These are phyloP conservation scores for Coelinius sp. DNA, from an alignment of 2,888 invertebrate species.

Conservation along the genomic window DNA sequence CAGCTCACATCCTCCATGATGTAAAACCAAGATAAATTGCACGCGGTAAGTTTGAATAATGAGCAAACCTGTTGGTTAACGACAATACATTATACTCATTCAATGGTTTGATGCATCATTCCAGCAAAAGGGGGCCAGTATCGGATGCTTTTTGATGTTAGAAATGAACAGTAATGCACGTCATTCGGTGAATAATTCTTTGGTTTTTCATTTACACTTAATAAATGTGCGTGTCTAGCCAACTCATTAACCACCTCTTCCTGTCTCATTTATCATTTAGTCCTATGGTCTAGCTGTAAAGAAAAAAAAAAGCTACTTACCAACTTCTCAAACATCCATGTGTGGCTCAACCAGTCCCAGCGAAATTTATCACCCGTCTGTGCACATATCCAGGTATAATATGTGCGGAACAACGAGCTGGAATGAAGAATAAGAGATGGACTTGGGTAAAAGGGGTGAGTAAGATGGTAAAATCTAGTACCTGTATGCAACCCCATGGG, in stretches of 20 bases:
- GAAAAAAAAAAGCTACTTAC: slow-evolving; percentile 13
- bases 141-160: not conserved
- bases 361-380: not conserved
- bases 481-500: not conserved
- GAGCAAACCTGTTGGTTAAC: slow-evolving; percentile 54
- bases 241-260: slow-evolving; percentile 54
- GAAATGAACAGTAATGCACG: not conserved
- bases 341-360: not conserved
- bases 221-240: slow-evolving; percentile 42
- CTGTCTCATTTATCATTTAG: slow-evolving; percentile 53
- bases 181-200: not conserved
- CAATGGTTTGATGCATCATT: slow-evolving; percentile 15
- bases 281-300: not conserved
- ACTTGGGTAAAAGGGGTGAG: not conserved
- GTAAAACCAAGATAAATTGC: slow-evolving; percentile 65
- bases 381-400: not conserved
- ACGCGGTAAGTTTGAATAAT: slow-evolving; percentile 67
- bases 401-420: not conserved
- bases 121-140: slow-evolving; percentile 35
- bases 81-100: slow-evolving; percentile 55
- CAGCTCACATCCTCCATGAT: slow-evolving; percentile 63
- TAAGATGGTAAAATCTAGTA: not conserved
- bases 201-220: not conserved
- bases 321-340: not conserved
- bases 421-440: not conserved